phyloP scores from a whole-genome alignment of 2,113 vertebrate species.

The Anarhynchus alexandrinus region DNA sequence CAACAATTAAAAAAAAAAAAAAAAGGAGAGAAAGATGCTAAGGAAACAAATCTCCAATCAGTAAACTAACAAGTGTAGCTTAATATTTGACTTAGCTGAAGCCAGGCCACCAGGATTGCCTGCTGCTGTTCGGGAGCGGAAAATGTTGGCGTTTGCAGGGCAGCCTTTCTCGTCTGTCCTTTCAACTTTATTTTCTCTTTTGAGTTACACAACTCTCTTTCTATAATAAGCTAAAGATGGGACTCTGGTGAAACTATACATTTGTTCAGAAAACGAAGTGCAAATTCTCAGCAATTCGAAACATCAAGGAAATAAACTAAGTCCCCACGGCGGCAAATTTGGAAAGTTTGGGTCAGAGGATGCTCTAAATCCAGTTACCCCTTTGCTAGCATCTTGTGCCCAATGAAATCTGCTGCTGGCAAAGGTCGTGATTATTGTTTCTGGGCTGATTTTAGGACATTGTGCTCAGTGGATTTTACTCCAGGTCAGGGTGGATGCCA shows the following conservation, averaged over 20 bases:
- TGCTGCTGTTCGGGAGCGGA: not conserved
- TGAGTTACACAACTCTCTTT: not conserved
- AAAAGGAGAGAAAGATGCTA: not conserved
- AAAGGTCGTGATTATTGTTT: not conserved
- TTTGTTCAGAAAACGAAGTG: constrained; percentile 10
- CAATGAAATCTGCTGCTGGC: not conserved
- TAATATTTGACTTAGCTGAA: constrained; percentile 31
- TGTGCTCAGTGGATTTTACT: not conserved
- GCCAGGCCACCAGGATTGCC: not conserved
- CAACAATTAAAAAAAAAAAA: constrained; percentile 74
- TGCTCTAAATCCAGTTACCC: not conserved
- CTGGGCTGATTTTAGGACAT: not conserved
- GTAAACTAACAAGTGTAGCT: constrained; percentile 28
- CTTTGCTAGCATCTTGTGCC: not conserved
- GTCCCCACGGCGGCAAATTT: not conserved
- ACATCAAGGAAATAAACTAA: not conserved
- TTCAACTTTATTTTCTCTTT: constrained; percentile 40
- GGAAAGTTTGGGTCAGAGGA: constrained; percentile 1
- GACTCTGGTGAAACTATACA: not conserved
- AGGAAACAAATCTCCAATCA: constrained; percentile 12
- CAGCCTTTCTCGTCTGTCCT: constrained; percentile 20
- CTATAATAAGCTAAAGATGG: not conserved
- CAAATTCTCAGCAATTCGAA: constrained; percentile 3
- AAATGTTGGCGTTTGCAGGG: not conserved
- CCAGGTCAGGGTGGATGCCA: not conserved